Base-by-base conservation (phyloP, 2,888 invertebrate genomes). In the Dynastes maya region DNA sequence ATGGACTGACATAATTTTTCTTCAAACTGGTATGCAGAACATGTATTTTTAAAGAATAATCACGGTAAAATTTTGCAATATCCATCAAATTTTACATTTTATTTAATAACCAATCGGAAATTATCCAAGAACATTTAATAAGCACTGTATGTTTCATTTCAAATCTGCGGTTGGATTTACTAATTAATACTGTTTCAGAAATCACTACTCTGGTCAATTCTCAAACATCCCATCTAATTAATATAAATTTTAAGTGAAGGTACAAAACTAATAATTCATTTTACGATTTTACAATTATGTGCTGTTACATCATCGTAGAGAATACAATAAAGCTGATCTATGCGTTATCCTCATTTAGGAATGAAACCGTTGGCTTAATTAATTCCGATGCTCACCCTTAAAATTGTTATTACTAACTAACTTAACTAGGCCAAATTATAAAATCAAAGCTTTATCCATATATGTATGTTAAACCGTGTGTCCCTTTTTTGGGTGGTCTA, bases 401-500 rank as follows among this genome's bases (percentile, higher is more conserved):
- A 71, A 22, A 40, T 45, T 27, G 45, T 22, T 55, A 45, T 11
- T 45, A 45, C 45, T 16, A 55, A 55, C 40, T 27, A 49, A 29
- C 45, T 58, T 61, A 74, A 74, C 55, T 74, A 45, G 49, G 29
- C 45, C 13, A 61, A 40, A 74, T 61, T 61, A 74, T 74, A 40
- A 61, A 63, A 58, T 74, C 72, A 27, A 22, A 63, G 11, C 37
- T 49, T 40, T 45, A 61, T 45, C 40, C 63, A 61, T 45, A 55
- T 71, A 58, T 70, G 27, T 49, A 70, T 58, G 37, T 37, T 58
- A 58, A 71, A 8, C 32, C 8, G 37, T 40, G 40, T 74, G 45
- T 55, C 61, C 45, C 72, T 74, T 74, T 74, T 74, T 74, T 74
- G 72, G 72, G 72, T 74, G 72, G 72, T 74, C 72, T 61, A 16